Conservation (phyloP, 2,113 vertebrate genomes). For the Coracopsis vasa region DNA sequence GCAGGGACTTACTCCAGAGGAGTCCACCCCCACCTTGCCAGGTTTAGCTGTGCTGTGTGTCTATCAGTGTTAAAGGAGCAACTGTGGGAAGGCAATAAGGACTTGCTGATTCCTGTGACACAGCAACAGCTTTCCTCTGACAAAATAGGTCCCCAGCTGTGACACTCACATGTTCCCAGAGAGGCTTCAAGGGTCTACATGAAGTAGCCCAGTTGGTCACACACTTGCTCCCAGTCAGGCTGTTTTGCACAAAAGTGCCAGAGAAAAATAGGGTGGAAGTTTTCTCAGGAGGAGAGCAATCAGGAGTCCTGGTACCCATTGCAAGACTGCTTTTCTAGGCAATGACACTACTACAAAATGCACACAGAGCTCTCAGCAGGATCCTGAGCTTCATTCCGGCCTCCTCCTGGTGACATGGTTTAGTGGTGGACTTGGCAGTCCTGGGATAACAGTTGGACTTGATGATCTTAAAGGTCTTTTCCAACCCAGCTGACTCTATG, state of each 20-base stretch:
- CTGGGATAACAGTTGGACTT: not conserved
- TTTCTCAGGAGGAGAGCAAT: not conserved
- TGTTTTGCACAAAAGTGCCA: not conserved
- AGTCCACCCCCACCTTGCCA: rapidly evolving
- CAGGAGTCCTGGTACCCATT: not conserved
- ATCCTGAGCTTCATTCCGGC: not conserved
- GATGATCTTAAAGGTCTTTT: not conserved
- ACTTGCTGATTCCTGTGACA: not conserved
- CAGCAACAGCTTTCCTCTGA: not conserved
- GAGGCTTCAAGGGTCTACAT: not conserved
- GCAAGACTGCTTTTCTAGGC: not conserved
- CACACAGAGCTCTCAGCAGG: rapidly evolving
- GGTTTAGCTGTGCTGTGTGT: not conserved
- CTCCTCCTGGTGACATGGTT: not conserved
- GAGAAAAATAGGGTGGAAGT: not conserved
- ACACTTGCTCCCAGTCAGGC: not conserved
- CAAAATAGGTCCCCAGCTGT: not conserved
- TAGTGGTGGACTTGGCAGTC: not conserved
- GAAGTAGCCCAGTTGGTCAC: not conserved
- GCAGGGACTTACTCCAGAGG: not conserved
- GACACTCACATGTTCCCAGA: rapidly evolving
- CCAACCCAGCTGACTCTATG: not conserved
- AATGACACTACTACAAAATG: not conserved
- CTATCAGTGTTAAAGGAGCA: rapidly evolving
- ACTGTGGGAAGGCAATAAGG: not conserved